phyloP scores from a whole-genome alignment of 1,140 invertebrate species.

The Gyrodactylus salaris region DNA sequence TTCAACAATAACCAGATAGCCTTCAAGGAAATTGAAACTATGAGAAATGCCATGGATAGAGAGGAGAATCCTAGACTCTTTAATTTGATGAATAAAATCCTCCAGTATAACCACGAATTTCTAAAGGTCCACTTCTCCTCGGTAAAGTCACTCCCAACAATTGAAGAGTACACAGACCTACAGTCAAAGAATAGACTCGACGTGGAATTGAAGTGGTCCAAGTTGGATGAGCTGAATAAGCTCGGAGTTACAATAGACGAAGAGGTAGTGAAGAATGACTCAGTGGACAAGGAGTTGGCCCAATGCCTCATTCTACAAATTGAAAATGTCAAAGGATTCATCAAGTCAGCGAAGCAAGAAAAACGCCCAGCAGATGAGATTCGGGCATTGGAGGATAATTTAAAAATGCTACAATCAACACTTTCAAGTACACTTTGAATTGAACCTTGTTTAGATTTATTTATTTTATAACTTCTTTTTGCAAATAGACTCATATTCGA shows the following conservation, averaged over 20 bases:
- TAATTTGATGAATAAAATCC: not conserved
- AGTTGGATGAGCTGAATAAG: not conserved
- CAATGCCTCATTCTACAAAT: not conserved
- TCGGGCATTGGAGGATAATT: not conserved
- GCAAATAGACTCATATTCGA: too few relatives aligned
- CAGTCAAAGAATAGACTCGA: not conserved
- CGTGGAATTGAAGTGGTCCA: not conserved
- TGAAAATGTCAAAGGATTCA: not conserved
- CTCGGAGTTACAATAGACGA: not conserved
- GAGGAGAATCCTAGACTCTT: not conserved
- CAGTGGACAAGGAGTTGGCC: not conserved
- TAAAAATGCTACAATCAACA: not conserved
- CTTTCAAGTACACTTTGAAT: too few relatives aligned
- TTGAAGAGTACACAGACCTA: not conserved
- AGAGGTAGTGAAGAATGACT: not conserved
- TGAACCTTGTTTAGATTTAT: too few relatives aligned
- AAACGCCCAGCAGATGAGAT: not conserved
- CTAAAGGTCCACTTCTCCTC: not conserved
- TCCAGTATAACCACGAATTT: not conserved
- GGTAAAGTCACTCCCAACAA: not conserved
- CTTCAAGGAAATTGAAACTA: not conserved
- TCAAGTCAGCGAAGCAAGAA: not conserved
- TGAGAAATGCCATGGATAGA: not conserved
- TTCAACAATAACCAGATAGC: not conserved
- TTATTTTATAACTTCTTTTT: too few relatives aligned